phyloP scores from a whole-genome alignment of 64 coral and sea anemone genomes.

The Anthopleura sola region DNA sequence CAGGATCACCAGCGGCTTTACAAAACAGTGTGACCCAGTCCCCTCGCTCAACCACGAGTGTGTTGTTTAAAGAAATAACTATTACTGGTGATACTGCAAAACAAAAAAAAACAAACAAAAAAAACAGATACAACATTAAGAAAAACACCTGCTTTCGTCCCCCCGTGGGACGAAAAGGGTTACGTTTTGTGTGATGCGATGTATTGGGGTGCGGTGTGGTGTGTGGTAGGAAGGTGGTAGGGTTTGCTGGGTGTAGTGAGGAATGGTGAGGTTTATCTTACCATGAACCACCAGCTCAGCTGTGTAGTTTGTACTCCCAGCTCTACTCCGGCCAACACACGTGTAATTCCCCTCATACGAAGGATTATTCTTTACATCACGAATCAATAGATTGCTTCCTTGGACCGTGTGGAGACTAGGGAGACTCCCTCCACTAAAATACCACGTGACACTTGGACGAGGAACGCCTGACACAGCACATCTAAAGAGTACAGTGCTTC shows the following conservation, averaged over 20 bases:
- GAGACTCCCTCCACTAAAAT: slow-evolving; percentile 9
- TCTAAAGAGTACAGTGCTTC: background rate
- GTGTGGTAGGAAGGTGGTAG: too few species aligned
- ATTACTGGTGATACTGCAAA: slow-evolving; percentile 29
- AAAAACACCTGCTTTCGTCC: too few species aligned
- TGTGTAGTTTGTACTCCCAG: background rate
- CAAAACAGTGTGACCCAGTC: slow-evolving; percentile 9
- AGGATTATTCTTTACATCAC: background rate
- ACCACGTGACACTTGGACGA: background rate
- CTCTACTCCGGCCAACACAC: slow-evolving; percentile 1
- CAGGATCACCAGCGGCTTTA: slow-evolving; percentile 26
- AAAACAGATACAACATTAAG: too few species aligned
- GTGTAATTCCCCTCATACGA: slow-evolving; percentile 25
- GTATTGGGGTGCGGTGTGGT: too few species aligned
- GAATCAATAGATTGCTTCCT: slow-evolving; percentile 4
- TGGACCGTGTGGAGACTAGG: background rate
- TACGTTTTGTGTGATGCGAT: too few species aligned
- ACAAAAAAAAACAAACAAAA: background rate
- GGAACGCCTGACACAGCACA: slow-evolving; percentile 9
- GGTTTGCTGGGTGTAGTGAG: too few species aligned
- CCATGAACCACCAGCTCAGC: slow-evolving; percentile 8
- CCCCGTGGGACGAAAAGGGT: too few species aligned
- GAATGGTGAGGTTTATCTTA: background rate
- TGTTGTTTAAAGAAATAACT: background rate
- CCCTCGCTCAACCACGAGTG: slow-evolving; percentile 26